phyloP scores from a whole-genome alignment of 2,797 vertebrate species.

The Lagorchestes hirsutus region DNA sequence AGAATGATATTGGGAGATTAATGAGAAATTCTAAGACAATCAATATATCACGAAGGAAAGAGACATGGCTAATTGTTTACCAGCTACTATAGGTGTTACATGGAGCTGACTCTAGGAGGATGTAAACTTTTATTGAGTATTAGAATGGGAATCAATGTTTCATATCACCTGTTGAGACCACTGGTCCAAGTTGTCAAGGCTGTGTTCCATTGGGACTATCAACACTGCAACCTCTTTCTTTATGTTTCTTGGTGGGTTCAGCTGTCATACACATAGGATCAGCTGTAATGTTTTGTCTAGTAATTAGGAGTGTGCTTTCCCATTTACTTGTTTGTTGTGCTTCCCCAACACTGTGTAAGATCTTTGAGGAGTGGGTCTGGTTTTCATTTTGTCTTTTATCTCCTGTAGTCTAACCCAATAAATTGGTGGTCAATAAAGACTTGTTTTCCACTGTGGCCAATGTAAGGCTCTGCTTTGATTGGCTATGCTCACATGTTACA shows the following conservation, averaged over 20 bases:
- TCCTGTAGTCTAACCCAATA: background rate
- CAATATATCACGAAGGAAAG: background rate
- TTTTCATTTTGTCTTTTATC: background rate
- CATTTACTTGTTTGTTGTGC: background rate
- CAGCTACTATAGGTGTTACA: background rate
- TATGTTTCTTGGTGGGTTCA: background rate
- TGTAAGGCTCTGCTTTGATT: background rate
- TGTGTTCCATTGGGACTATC: background rate
- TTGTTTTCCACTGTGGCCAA: background rate
- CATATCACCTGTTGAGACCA: background rate
- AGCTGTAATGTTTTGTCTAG: background rate
- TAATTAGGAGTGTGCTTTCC: background rate
- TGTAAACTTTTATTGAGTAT: slow-evolving; percentile 29
- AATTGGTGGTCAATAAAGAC: background rate
- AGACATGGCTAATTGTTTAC: slow-evolving; percentile 8
- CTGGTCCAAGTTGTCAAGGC: background rate
- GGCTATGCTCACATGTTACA: too few relatives aligned
- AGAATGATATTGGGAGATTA: slow-evolving; percentile 17
- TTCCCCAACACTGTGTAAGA: background rate
- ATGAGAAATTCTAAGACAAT: slow-evolving; percentile 40
- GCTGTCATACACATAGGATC: background rate
- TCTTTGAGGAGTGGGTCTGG: background rate
- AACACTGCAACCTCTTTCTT: background rate
- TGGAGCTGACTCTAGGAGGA: background rate
- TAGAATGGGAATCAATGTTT: background rate